Evolutionary conservation across 2,797 vertebrate species (phyloP).

Genomic region (Molothrus aeneus): DNA sequence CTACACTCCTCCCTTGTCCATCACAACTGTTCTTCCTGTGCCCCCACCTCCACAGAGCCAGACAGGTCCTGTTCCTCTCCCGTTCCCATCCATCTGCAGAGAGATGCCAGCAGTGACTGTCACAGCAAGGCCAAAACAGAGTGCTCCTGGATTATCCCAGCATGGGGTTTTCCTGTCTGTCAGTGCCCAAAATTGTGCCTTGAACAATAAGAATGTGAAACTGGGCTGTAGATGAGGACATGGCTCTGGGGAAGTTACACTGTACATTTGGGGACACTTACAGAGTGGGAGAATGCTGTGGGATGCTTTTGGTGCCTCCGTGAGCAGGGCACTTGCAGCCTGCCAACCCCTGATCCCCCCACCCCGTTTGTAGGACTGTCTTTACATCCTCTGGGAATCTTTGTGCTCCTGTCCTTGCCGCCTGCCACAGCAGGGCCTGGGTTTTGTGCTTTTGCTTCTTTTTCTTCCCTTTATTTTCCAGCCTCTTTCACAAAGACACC

Average conservation of each 20-base stretch:
- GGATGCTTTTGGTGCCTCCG: not conserved
- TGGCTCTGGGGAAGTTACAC: not conserved
- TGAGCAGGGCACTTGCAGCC: not conserved
- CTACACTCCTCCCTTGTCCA: fast-evolving
- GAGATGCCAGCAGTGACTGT: not conserved
- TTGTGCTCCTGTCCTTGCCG: conserved; percentile 12
- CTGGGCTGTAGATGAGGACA: not conserved
- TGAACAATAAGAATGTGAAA: not conserved
- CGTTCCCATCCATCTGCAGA: not conserved
- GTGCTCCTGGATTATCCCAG: fast-evolving
- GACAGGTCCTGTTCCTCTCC: not conserved
- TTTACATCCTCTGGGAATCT: conserved; percentile 11
- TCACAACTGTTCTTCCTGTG: not conserved
- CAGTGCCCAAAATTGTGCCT: not conserved
- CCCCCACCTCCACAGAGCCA: not conserved
- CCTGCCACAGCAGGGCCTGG: not conserved
- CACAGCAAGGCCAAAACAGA: not conserved
- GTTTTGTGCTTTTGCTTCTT: conserved; percentile 2
- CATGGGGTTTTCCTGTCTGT: not conserved
- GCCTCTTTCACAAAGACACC: conserved; percentile 58
- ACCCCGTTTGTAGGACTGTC: not conserved
- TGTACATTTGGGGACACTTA: not conserved
- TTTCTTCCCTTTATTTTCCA: not conserved
- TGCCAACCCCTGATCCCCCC: not conserved
- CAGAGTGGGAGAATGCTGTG: fast-evolving